Percentiles rank a stretch among this genome's conserved stretches.
These are phyloP conservation scores for Sesia bembeciformis DNA, from an alignment of 2,888 invertebrate species.

Conservation along the genomic window DNA sequence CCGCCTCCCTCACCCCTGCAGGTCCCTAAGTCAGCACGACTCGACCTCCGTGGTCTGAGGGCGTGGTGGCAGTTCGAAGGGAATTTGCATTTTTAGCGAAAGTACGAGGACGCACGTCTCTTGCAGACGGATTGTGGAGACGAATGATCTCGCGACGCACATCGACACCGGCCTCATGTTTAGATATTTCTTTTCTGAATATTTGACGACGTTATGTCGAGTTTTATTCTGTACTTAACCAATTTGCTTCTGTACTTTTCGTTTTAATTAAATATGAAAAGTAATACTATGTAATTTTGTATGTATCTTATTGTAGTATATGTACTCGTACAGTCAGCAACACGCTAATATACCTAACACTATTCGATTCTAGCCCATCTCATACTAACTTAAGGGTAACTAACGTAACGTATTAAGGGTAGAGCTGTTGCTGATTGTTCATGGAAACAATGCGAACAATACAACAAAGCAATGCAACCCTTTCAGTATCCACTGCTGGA, in stretches of 20 bases:
- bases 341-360: too few relatives aligned
- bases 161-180: constrained; percentile 20
- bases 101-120: constrained; percentile 60
- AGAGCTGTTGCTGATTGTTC: too few relatives aligned
- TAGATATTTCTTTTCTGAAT: constrained; percentile 18
- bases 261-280: neutral
- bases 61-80: constrained; percentile 59
- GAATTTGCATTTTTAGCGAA: constrained; percentile 71
- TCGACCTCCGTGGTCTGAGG: constrained; percentile 31
- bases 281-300: too few relatives aligned
- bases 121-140: constrained; percentile 60
- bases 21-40: constrained; percentile 39
- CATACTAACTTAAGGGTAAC: too few relatives aligned
- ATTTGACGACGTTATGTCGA: constrained; percentile 1
- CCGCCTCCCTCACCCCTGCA: constrained; percentile 25
- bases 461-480: too few relatives aligned
- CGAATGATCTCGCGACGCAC: constrained; percentile 48
- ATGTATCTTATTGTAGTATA: too few relatives aligned
- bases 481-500: too few relatives aligned
- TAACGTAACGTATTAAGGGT: too few relatives aligned
- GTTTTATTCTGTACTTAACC: neutral
- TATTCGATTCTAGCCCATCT: too few relatives aligned
- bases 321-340: too few relatives aligned
- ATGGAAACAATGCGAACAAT: too few relatives aligned
- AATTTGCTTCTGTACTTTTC: neutral